Evolutionary conservation across 2,113 vertebrate species (phyloP).

Genomic region (Willisornis vidua): DNA sequence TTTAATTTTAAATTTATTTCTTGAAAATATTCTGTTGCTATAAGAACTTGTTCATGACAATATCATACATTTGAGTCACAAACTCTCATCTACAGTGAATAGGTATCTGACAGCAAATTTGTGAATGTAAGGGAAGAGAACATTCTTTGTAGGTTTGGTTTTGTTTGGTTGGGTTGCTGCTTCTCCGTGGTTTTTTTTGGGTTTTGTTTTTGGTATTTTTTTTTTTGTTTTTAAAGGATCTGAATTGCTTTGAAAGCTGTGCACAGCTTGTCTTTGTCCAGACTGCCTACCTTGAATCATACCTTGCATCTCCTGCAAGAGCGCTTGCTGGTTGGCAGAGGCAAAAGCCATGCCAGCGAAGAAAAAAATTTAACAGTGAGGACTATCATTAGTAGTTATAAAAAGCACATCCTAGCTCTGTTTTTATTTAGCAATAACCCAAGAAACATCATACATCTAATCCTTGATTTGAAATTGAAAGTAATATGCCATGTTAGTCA

Average conservation of each 20-base stretch:
- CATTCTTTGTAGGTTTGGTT: accelerated
- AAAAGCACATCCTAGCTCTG: neutral
- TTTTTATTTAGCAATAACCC: neutral
- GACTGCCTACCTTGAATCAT: neutral
- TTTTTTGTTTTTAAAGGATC: neutral
- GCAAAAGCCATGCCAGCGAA: neutral
- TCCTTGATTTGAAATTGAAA: neutral
- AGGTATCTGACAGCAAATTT: neutral
- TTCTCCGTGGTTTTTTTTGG: neutral
- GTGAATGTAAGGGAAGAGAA: neutral
- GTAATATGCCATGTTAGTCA: neutral
- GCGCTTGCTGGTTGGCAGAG: neutral
- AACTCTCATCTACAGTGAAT: neutral
- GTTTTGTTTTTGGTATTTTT: accelerated
- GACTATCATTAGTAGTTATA: neutral
- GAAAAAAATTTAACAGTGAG: neutral
- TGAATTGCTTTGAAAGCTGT: neutral
- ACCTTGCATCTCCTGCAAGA: neutral
- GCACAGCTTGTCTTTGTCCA: neutral
- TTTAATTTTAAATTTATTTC: neutral
- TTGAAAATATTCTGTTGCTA: neutral
- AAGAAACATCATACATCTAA: neutral
- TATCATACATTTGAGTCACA: neutral
- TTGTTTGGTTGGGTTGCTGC: accelerated
- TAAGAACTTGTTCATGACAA: neutral